Evolutionary conservation across 2,797 vertebrate genomes (phyloP), one percentile per base, ranked within the genome.

Genomic region (Cossypha heuglini): DNA sequence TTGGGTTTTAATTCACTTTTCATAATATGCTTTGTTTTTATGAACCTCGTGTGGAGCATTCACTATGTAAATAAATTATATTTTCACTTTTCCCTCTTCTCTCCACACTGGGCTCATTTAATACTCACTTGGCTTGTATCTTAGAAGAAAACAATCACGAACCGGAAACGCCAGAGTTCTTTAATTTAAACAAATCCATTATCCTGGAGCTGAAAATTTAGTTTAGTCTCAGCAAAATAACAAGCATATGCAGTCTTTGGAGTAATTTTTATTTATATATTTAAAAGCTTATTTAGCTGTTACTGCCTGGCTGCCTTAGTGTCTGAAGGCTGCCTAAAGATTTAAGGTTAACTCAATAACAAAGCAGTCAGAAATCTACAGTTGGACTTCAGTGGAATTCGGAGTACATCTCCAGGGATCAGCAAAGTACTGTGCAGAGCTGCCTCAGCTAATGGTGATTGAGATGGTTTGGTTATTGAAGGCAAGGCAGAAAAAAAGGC

Each of bases 131-230:
- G 82, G 87, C 87, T 91, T 88, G 66, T 62, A 59, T 88, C 72
- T 91, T 72, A 84, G 73, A 90, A 88, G 73, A 77, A 95, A 96
- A 83, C 55, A 94, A 93, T 94, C 93, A 84, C 58, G 90, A 91
- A 96, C 55, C 8, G 29, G 89, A 94, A 93, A 90, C 85, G 93
- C 78, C 76, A 49, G 58, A 93, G 58, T 61, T 86, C 89, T 93
- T 91, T 91, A 95, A 62, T 93, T 95, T 95, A 94, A 94, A 95
- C 72, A 94, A 92, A 94, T 85, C 67, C 33, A 79, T 90, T 93
- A 62, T 45, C 82, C 76, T 86, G 72, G 58, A 93, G 31, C 35
- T 77, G 93, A 76, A 93, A 83, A 82, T 91, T 72, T 78, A 91
- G 86, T 94, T 96, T 90, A 78, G 69, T 66, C 89, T 94, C 87